A percentile compares a stretch with the other conserved stretches of the same genome.
Evolutionary conservation across 2,888 invertebrate species (phyloP).

Genomic region (Agrochola lota): DNA sequence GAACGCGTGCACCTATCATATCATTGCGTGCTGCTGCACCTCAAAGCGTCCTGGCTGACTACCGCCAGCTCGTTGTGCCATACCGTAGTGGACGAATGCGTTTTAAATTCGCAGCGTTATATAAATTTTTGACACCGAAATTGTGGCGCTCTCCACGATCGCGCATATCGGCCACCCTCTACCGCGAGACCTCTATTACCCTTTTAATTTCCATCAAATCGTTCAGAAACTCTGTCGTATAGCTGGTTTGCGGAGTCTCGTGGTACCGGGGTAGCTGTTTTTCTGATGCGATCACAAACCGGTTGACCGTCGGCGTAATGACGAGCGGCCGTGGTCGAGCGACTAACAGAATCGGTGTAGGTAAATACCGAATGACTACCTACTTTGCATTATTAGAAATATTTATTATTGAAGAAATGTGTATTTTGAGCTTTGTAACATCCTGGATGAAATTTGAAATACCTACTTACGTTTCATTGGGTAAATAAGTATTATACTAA

Average conservation of each 20-base stretch:
- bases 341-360: slow-evolving; percentile 76
- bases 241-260: slow-evolving; percentile 59
- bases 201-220: slow-evolving; percentile 46
- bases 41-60: slow-evolving; percentile 4
- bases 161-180: slow-evolving; percentile 80
- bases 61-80: slow-evolving; percentile 46
- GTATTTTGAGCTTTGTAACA: slow-evolving; percentile 24
- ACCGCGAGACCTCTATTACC: slow-evolving; percentile 72
- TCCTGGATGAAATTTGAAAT: slow-evolving; percentile 29
- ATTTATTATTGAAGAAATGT: slow-evolving; percentile 69
- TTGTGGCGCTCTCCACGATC: slow-evolving; percentile 81
- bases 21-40: neutral
- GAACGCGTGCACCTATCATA: neutral
- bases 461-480: slow-evolving; percentile 3
- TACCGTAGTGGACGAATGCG: slow-evolving; percentile 43
- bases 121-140: slow-evolving; percentile 86
- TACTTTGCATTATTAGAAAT: slow-evolving; percentile 84
- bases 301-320: slow-evolving; percentile 88
- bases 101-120: slow-evolving; percentile 80
- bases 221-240: slow-evolving; percentile 33
- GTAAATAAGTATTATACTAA: neutral
- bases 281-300: slow-evolving; percentile 89
- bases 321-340: slow-evolving; percentile 78
- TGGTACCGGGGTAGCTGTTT: slow-evolving; percentile 87
- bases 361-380: slow-evolving; percentile 84